Base-by-base conservation (phyloP, 2,113 vertebrate species). In the Piprites chloris region DNA sequence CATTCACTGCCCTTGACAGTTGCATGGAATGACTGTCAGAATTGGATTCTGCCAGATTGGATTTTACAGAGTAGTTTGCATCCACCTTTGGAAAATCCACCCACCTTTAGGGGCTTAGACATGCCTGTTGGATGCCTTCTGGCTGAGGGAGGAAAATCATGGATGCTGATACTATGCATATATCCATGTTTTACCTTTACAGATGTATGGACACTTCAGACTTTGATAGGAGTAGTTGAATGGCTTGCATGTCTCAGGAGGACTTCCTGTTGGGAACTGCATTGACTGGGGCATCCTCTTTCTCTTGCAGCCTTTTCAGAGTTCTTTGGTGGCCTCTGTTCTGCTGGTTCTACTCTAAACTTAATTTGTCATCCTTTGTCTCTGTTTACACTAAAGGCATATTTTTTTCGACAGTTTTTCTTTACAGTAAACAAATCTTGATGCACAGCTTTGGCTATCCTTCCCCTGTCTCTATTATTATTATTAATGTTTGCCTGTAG, bases 101-200 rank as follows among this genome's bases (percentile, higher is more conserved):
- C 9, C 28, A 73, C 12, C 7, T 44, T 61, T 53, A 42, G 46
- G 27, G 17, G 6, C 8, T 68, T 35, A 32, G 33, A 52, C 13
- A 27, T 12, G 12, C n/a, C 37, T 65, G 14, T 28, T 68, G 28
- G 11, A 30, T 47, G 37, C 22, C 12, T 72, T 3, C 50, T 30
- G 39, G 32, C 0, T 21, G 56, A 85, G 35, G 23, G 61, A 30
- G 30, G 56, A 30, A 87, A 62, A 59, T 42, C 32, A 17, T 4
- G 15, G 20, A 4, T 8, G 2, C 6, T 18, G 27, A 37, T 4
- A 58, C 4, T 4, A 10, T 26, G 20, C 32, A 32, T 7, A 12
- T 35, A 16, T 15, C 46, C 0, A 0, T 50, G 5, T 9, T 82
- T 73, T 52, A 37, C 9, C 3, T 46, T 69, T 62, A 8, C 10